phyloP scores from a whole-genome alignment of 2,797 vertebrate genomes.

The Rhynchotus rufescens region DNA sequence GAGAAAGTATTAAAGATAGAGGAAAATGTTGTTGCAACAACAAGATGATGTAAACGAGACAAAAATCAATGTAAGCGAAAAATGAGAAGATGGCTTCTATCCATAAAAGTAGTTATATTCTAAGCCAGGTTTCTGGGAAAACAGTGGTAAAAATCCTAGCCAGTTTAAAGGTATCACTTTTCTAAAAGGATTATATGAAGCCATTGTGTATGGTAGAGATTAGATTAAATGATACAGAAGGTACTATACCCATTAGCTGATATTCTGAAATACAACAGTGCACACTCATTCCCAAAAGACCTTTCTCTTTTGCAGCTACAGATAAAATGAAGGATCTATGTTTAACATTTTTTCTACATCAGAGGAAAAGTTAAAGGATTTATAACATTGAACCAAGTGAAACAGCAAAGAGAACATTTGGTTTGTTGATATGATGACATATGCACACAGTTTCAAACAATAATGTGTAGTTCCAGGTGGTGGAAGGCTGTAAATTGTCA shows the following conservation, averaged over 20 bases:
- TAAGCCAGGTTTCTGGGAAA: neutral
- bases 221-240: neutral
- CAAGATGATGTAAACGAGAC: neutral
- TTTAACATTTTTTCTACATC: neutral
- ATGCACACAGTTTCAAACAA: neutral
- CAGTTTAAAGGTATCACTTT: neutral
- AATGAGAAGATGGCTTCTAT: neutral
- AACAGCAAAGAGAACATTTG: neutral
- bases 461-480: neutral
- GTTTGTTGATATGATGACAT: neutral
- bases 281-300: neutral
- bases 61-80: constrained; percentile 15
- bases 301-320: neutral
- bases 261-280: neutral
- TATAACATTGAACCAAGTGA: neutral
- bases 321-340: neutral
- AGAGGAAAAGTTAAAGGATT: neutral
- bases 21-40: neutral
- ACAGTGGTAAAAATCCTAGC: neutral
- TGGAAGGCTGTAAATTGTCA: constrained; percentile 7
- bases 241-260: neutral
- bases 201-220: neutral
- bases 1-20: neutral
- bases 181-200: neutral
- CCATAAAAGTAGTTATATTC: neutral